Percentiles rank a stretch among this genome's conserved stretches.
These are phyloP conservation scores for Ctenopoma kingsleyae DNA, from an alignment of 2,797 vertebrate species.

Conservation along the genomic window DNA sequence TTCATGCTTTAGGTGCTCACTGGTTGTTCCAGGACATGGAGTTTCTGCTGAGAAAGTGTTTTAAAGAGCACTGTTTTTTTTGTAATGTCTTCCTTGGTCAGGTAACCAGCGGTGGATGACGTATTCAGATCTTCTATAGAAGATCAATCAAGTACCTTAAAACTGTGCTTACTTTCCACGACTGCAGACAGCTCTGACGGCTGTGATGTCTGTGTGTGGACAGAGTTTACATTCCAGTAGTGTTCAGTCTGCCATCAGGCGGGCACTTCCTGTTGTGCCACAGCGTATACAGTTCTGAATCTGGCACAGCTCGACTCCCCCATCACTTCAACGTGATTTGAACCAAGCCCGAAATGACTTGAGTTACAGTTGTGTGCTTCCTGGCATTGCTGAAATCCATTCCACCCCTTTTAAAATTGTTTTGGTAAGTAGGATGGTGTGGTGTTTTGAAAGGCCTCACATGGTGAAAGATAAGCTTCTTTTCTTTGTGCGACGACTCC, in stretches of 20 bases:
- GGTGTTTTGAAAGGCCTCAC: conserved; percentile 72
- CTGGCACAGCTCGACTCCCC: conserved; percentile 13
- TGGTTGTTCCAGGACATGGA: not conserved
- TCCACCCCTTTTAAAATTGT: conserved; percentile 69
- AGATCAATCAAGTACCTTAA: not conserved
- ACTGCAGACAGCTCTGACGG: conserved; percentile 27
- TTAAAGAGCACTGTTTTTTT: not conserved
- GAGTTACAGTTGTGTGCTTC: conserved; percentile 57
- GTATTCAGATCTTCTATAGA: not conserved
- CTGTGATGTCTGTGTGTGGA: conserved; percentile 43
- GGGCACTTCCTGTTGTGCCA: conserved; percentile 55
- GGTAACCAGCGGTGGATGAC: not conserved
- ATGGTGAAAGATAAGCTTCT: conserved; percentile 74
- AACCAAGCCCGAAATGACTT: conserved; percentile 43
- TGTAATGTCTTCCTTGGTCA: conserved; percentile 49
- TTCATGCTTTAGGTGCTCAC: not conserved
- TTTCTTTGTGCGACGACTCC: conserved; percentile 60
- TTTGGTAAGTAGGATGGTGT: conserved; percentile 71
- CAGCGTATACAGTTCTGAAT: conserved; percentile 12
- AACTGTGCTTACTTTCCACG: not conserved
- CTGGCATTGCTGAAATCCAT: conserved; percentile 64
- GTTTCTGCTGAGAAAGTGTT: not conserved
- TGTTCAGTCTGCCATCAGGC: conserved; percentile 47
- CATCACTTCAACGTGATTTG: conserved; percentile 28
- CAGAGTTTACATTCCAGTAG: conserved; percentile 67